Base-by-base conservation (phyloP, 2,888 invertebrate species). In the Latheticus oryzae region DNA sequence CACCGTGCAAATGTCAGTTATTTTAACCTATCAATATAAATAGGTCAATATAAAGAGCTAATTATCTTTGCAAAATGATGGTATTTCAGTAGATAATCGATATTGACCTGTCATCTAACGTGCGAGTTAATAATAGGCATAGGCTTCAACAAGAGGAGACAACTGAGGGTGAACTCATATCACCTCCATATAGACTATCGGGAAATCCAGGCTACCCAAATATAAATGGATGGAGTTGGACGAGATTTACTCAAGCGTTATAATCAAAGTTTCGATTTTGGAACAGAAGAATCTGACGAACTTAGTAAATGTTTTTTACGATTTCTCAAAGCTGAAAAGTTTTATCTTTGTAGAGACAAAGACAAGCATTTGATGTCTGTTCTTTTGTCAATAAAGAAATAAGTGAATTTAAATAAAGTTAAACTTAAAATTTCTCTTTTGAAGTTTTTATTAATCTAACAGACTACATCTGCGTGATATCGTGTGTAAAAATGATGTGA, bases 41-140 rank as follows among this genome's bases (percentile, higher is more conserved):
- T 26, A 42, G 42, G 42, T 42, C 42, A 42, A 21, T 26, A 42
- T 42, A 15, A 16, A 15, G 24, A 15, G 26, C 24, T 26, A 12
- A 42, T 42, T 42, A 24, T 42, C 42, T 26, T 42, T 21, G 12
- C 23, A n/a, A 42, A 42, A 26, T 42, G 42, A n/a, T 26, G 42
- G 26, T 42, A 26, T 42, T 42, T 42, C 26, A 42, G 42, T 16
- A 16, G 26, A 42, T 24, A 42, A 42, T 42, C 42, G 42, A 42
- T 42, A 42, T 26, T 24, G 26, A 42, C 42, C 42, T 26, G 42
- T 42, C 42, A 42, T 42, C 24, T 23, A 26, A 26, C 26, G 11
- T 15, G 26, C 8, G 42, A 42, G 42, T 24, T 42, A 42, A 42
- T 42, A 42, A 42, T 42, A 24, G 42, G 24, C 42, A 38, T 9